phyloP scores from a whole-genome alignment of 35 echinoderm and acorn worm species.

The Apostichopus parvimensis region DNA sequence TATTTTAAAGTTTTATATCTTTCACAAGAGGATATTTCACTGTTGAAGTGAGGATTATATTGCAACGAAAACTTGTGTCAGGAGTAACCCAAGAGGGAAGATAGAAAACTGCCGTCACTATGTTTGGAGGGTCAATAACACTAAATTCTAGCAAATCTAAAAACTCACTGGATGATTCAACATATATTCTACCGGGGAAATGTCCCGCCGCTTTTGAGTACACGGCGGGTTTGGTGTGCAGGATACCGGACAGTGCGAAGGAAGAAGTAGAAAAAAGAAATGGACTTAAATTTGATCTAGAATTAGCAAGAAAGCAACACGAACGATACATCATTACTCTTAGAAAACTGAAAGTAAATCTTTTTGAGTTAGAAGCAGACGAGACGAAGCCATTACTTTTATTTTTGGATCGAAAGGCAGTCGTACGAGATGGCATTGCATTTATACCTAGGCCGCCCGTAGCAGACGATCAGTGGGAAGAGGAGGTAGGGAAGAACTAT shows the following conservation, averaged over 20 bases:
- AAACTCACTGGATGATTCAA: conserved; percentile 44
- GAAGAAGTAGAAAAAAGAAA: conserved; percentile 56
- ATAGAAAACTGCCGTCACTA: conserved; percentile 2
- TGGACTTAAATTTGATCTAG: conserved; percentile 74
- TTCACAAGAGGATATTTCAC: not conserved
- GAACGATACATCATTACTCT: conserved; percentile 89
- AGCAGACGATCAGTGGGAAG: conserved; percentile 56
- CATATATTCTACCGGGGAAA: conserved; percentile 35
- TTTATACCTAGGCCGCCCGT: conserved; percentile 67
- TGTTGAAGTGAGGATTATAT: not conserved
- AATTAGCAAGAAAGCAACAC: conserved; percentile 80
- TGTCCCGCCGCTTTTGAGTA: conserved; percentile 61
- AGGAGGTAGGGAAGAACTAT: conserved; percentile 56
- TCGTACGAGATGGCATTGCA: conserved; percentile 81
- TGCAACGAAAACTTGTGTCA: not conserved
- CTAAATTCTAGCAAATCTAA: conserved; percentile 59
- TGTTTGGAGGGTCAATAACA: conserved; percentile 63
- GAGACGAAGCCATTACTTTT: conserved; percentile 72
- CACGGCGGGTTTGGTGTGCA: conserved; percentile 72
- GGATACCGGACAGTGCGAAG: conserved; percentile 88
- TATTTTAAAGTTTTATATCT: not conserved
- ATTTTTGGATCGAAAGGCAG: conserved; percentile 73
- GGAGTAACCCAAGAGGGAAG: conserved; percentile 8
- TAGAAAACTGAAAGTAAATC: conserved; percentile 88
- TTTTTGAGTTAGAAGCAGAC: conserved; percentile 82